phyloP scores from a whole-genome alignment of 2,113 vertebrate species.

The Conger conger region DNA sequence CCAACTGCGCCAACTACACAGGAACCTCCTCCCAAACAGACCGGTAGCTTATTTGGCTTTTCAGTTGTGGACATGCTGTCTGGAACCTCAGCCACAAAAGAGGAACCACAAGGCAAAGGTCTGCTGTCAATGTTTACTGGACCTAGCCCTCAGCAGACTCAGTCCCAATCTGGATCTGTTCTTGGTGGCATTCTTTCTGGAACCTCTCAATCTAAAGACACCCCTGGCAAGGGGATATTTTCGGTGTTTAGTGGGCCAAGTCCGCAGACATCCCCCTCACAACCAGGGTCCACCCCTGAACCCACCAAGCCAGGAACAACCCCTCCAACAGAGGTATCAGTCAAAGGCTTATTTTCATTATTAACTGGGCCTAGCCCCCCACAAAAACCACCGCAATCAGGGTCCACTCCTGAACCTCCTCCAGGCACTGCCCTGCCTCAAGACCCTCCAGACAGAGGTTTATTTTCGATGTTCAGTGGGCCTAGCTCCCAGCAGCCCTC shows the following conservation, averaged over 20 bases:
- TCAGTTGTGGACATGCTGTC: constrained; percentile 70
- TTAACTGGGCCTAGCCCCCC: constrained; percentile 52
- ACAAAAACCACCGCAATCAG: constrained; percentile 41
- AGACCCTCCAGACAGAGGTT: constrained; percentile 34
- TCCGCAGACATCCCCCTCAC: constrained; percentile 45
- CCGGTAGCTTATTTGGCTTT: constrained; percentile 69
- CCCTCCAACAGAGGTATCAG: constrained; percentile 56
- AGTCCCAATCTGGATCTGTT: constrained; percentile 34
- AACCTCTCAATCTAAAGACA: constrained; percentile 52
- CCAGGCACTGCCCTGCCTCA: constrained; percentile 37
- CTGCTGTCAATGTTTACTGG: neutral
- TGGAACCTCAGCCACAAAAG: constrained; percentile 52
- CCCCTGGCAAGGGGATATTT: constrained; percentile 68
- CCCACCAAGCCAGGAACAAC: constrained; percentile 49
- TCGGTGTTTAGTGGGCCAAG: constrained; percentile 72
- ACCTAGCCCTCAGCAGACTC: constrained; percentile 21
- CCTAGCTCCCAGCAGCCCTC: constrained; percentile 28
- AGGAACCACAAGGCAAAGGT: constrained; percentile 28
- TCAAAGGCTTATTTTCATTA: constrained; percentile 60
- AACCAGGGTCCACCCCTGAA: constrained; percentile 51
- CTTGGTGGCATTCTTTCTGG: constrained; percentile 57
- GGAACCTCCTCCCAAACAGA: constrained; percentile 57
- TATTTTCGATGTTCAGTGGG: constrained; percentile 21
- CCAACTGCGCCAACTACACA: constrained; percentile 56
- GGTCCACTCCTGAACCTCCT: constrained; percentile 41